Evolutionary conservation across 2,888 invertebrate species (phyloP).

Genomic region (Rhagonycha fulva): DNA sequence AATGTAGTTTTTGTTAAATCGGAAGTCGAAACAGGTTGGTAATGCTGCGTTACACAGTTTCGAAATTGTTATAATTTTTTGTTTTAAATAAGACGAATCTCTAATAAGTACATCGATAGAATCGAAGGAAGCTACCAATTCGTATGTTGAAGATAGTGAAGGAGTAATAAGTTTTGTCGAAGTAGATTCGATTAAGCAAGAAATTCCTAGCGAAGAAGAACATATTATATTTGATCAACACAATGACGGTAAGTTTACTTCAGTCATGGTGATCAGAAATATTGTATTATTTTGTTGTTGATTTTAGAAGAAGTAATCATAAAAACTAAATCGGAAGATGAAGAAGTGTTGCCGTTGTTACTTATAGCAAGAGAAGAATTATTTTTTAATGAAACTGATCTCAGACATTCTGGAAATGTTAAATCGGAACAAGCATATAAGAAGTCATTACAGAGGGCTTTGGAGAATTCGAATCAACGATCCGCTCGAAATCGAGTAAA

Average conservation of each 20-base stretch:
- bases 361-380: neutral
- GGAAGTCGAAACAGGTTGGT: neutral
- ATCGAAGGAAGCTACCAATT: neutral
- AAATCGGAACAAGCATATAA: conserved; percentile 2
- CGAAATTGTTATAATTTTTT: neutral
- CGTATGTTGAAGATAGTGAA: neutral
- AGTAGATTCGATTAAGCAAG: neutral
- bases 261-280: no score
- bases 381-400: neutral
- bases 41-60: neutral
- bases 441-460: conserved; percentile 5
- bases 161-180: neutral
- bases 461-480: conserved; percentile 1
- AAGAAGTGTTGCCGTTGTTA: neutral
- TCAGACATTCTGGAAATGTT: neutral
- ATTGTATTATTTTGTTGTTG: neutral
- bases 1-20: conserved; percentile 1
- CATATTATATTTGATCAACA: neutral
- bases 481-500: conserved; percentile 1
- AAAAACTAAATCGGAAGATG: neutral
- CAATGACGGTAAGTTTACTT: neutral
- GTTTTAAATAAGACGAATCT: neutral
- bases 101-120: neutral
- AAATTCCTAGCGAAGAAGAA: neutral
- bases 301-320: neutral